These are phyloP conservation scores for Aporrectodea caliginosa DNA, from an alignment of 1,140 invertebrate genomes.

Conservation along the genomic window DNA sequence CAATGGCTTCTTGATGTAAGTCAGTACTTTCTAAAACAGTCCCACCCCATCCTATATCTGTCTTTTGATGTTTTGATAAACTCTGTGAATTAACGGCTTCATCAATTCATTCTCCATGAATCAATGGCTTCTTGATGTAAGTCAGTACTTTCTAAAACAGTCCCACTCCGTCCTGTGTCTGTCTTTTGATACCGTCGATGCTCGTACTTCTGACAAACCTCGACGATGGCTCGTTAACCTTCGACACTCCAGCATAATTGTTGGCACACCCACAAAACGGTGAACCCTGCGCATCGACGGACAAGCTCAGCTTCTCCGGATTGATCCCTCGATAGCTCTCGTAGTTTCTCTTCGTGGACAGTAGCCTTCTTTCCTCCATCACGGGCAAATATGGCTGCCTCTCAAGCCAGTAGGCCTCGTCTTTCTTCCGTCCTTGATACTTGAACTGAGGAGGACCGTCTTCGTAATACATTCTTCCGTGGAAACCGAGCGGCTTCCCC, in stretches of 20 bases:
- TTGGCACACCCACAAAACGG: background rate
- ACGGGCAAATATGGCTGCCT: background rate
- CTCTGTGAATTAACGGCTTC: too few relatives aligned
- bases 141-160: background rate
- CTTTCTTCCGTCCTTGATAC: slow-evolving; percentile 16
- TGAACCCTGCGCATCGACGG: background rate
- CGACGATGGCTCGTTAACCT: background rate
- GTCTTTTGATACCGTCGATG: background rate
- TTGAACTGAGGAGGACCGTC: slow-evolving; percentile 26
- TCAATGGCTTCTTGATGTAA: too few relatives aligned
- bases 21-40: too few relatives aligned
- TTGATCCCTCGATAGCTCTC: background rate
- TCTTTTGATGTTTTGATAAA: too few relatives aligned
- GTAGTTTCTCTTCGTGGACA: background rate
- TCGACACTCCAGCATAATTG: background rate
- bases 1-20: too few relatives aligned
- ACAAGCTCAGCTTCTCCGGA: background rate
- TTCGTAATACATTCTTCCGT: slow-evolving; percentile 22
- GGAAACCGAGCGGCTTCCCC: slow-evolving; percentile 19
- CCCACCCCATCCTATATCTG: background rate
- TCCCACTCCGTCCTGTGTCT: background rate
- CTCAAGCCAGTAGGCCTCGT: background rate
- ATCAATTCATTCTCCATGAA: too few relatives aligned
- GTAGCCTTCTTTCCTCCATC: background rate
- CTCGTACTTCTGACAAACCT: background rate